Base-by-base conservation (phyloP, 2,888 invertebrate genomes). In the Melangyna quadrimaculata region DNA sequence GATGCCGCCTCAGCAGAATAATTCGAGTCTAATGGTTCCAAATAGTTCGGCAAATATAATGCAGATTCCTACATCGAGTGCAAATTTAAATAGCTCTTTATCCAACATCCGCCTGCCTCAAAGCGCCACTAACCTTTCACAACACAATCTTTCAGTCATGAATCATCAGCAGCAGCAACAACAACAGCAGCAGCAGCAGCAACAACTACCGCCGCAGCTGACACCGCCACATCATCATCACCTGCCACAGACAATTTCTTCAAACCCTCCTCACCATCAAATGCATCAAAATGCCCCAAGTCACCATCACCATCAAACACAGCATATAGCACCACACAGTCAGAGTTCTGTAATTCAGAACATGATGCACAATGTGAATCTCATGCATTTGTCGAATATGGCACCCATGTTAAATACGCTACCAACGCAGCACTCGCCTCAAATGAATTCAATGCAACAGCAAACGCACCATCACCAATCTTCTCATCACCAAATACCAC, bases 341-440 rank as follows among this genome's bases (percentile, higher is more conserved):
- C 87, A 88, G 29, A 89, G 88, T 40, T 89, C 89, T 61, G 89
- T 89, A 17, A 90, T 89, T 35, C 91, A 91, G 67, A 91, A 90
- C 79, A 90, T 91, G 87, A 90, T 92, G 90, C 91, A 91, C 81
- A 92, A 91, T 87, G 90, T 90, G 22, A 91, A 90, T 89, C 87
- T 91, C 43, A 90, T 91, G 89, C 91, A 91, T 84, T 87, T 91
- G 79, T 89, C 90, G 9, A 88, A 88, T 67, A 89, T 89, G 88
- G 87, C 88, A 12, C 89, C 89, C 1, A 88, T 89, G 87, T 59
- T 89, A 53, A 89, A 88, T 69, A 63, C 87, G 17, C 57, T 83
- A 9, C 83, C 87, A 12, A 35, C 87, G 3, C 89, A 88, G 79
- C 89, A 89, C 45, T 63, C 79, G 9, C 78, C 83, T 8, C 89